Base-by-base conservation (phyloP, 1,140 invertebrate genomes). In the Meloidogyne exigua region DNA sequence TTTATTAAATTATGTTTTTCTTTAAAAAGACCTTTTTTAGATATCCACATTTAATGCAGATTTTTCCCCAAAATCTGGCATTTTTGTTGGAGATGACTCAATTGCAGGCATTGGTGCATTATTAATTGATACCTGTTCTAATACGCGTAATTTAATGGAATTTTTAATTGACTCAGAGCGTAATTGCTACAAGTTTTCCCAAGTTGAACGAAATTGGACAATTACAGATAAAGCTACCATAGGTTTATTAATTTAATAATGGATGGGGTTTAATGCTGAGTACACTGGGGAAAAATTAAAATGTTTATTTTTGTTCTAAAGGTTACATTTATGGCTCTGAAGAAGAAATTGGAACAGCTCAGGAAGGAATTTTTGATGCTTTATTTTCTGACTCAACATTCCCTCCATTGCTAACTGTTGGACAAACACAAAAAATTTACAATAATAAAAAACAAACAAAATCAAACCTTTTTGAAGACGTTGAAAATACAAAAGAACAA, bases 141-240 rank as follows among this genome's bases (percentile, higher is more conserved):
- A 44, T 44, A 67, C 25, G 2, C 57, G 49, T 26, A 49, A 77
- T 44, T 79, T 83, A 32, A 72, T 84, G 26, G 84, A 84, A 63
- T 78, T 84, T n/a, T 71, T 84, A 12, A 82, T 85, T 28, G 81
- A 84, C n/a, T 79, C 81, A 0, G 83, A 84, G 62, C 75, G 75
- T 64, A 75, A 82, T 65, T 84, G 83, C 66, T 85, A 84, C 72
- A 72, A 77, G 66, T 85, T 84, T 76, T 65, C 62, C 15, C 83
- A 85, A 74, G 80, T 84, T 21, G 79, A 79, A 28, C 73, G 83
- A 64, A 84, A 84, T 70, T 83, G 84, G 72, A 84, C 83, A 13
- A 76, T 84, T 32, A 77, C 84, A 15, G 73, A 84, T 11, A 83
- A 83, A 74, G 81, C 83, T n/a, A 84, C 83, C 15, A 81, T 84